Percentiles rank a stretch among this genome's conserved stretches.
phyloP scores from a whole-genome alignment of 2,888 invertebrate species.

The Proisotoma minuta region DNA sequence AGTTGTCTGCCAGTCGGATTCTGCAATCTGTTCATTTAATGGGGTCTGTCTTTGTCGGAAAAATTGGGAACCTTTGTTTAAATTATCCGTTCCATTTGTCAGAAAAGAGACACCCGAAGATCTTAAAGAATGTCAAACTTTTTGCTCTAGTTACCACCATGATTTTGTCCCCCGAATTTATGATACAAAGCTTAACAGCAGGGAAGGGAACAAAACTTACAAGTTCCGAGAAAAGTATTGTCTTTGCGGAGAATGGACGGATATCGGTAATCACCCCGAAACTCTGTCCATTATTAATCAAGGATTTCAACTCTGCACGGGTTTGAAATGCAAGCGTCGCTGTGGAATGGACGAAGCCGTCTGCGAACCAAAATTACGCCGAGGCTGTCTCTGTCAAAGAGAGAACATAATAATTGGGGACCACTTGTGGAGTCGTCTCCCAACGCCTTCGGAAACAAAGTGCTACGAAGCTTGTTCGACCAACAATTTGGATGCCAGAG shows the following conservation, averaged over 20 bases:
- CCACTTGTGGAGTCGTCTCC: slow-evolving; percentile 21
- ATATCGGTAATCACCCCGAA: not conserved
- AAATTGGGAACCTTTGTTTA: slow-evolving; percentile 21
- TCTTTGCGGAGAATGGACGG: slow-evolving; percentile 3
- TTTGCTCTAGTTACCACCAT: slow-evolving; percentile 29
- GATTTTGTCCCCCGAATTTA: slow-evolving; percentile 25
- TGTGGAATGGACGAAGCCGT: slow-evolving; percentile 31
- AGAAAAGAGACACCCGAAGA: slow-evolving; percentile 22
- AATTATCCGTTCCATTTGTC: not conserved
- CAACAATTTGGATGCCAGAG: slow-evolving; percentile 19
- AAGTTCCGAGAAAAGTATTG: slow-evolving; percentile 31
- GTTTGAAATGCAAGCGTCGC: slow-evolving; percentile 30
- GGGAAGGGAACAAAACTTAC: not conserved
- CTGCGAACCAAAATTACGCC: slow-evolving; percentile 27
- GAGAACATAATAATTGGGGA: slow-evolving; percentile 31
- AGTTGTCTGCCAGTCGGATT: slow-evolving; percentile 14
- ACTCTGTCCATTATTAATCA: not conserved
- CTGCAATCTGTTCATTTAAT: slow-evolving; percentile 29
- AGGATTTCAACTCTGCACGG: slow-evolving; percentile 33
- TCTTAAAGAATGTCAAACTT: slow-evolving; percentile 19
- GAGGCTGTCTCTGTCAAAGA: slow-evolving; percentile 31
- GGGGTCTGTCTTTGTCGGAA: slow-evolving; percentile 29
- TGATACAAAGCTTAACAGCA: slow-evolving; percentile 12
- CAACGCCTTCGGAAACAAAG: slow-evolving; percentile 17
- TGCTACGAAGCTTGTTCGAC: slow-evolving; percentile 21